A percentile compares a stretch with the other conserved stretches of the same genome.
Evolutionary conservation across 2,888 invertebrate genomes (phyloP).

Genomic region (Acanthosepion lycidas): DNA sequence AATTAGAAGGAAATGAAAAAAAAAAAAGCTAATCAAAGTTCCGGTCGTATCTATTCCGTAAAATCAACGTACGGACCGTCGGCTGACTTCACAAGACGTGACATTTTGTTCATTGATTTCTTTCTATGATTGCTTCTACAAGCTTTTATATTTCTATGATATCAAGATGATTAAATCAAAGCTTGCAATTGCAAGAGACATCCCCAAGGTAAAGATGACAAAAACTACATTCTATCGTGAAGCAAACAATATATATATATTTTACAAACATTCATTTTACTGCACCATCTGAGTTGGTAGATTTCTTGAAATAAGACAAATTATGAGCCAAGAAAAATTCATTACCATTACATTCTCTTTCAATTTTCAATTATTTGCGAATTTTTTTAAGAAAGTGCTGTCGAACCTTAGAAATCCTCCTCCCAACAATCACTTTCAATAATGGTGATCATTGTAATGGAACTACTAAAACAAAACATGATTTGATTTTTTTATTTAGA

Average conservation of each 20-base stretch:
- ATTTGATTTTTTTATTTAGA: no score
- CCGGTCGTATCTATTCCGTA: background rate
- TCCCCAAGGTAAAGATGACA: background rate
- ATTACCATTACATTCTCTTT: no score
- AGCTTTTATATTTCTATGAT: background rate
- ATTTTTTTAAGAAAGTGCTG: no score
- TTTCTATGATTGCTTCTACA: background rate
- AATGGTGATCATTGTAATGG: no score
- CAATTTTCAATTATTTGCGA: no score
- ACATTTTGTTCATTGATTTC: background rate
- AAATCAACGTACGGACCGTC: background rate
- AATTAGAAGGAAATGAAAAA: background rate
- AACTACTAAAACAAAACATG: no score
- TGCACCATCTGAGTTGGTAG: no score
- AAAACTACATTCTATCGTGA: background rate
- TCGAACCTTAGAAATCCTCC: no score
- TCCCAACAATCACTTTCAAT: no score
- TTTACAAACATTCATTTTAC: background rate
- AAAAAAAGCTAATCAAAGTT: background rate
- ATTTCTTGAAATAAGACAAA: no score
- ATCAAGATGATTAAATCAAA: background rate
- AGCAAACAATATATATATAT: background rate
- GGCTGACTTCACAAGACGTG: background rate
- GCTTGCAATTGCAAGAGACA: background rate
- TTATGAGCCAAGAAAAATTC: no score